A percentile compares a stretch with the other conserved stretches of the same genome.
Evolutionary conservation across 2,888 invertebrate species (phyloP).

Genomic region (Dryobotodes eremita): DNA sequence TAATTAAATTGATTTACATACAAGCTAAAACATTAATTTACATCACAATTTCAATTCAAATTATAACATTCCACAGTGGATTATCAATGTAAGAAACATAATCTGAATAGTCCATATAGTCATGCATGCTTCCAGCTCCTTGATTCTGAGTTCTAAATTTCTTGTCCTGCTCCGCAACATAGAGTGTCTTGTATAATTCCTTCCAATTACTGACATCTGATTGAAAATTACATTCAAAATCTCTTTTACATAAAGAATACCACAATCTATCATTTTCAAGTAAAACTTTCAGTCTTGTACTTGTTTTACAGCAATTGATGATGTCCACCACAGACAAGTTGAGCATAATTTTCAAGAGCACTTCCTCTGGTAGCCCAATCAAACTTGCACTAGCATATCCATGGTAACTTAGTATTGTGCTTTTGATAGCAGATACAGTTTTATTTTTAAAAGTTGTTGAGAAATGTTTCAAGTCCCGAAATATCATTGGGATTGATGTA

Average conservation of each 20-base stretch:
- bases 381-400: slow-evolving; percentile 88
- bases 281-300: slow-evolving; percentile 76
- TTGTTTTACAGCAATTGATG: slow-evolving; percentile 79
- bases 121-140: slow-evolving; percentile 77
- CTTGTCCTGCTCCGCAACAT: slow-evolving; percentile 69
- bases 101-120: slow-evolving; percentile 83
- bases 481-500: slow-evolving; percentile 82
- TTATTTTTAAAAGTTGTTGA: slow-evolving; percentile 89
- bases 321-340: slow-evolving; percentile 77
- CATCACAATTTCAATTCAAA: slow-evolving; percentile 44
- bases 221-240: slow-evolving; percentile 72
- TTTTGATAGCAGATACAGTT: slow-evolving; percentile 89
- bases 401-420: slow-evolving; percentile 86
- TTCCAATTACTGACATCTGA: slow-evolving; percentile 76
- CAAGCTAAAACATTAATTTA: slow-evolving; percentile 26
- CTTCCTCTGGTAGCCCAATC: slow-evolving; percentile 85
- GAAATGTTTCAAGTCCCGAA: slow-evolving; percentile 85
- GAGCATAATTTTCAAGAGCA: slow-evolving; percentile 79
- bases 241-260: slow-evolving; percentile 82
- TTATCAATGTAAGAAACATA: slow-evolving; percentile 83
- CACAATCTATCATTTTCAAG: slow-evolving; percentile 80
- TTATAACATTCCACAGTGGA: slow-evolving; percentile 81
- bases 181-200: slow-evolving; percentile 75
- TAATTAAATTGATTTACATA: slow-evolving; percentile 38
- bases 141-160: slow-evolving; percentile 54